These are phyloP conservation scores for Incurvaria masculella DNA, from an alignment of 2,888 invertebrate genomes.

Conservation along the genomic window DNA sequence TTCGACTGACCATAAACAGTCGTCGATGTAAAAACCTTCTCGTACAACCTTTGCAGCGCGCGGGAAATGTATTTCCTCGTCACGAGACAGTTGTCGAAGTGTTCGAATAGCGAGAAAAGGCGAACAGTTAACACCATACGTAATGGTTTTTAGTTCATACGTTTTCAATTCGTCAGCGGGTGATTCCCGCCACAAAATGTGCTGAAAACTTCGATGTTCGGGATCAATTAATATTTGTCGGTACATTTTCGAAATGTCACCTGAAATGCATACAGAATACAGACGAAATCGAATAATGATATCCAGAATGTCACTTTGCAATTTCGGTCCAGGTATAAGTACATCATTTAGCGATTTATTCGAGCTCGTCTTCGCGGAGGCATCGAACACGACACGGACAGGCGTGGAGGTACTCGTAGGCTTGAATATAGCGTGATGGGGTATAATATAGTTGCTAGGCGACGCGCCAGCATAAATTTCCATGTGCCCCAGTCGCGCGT, in stretches of 20 bases:
- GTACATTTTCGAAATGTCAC: slow-evolving; percentile 7
- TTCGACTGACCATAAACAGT: not conserved
- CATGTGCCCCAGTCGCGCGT: slow-evolving; percentile 13
- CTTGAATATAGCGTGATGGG: not conserved
- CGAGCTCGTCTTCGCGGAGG: not conserved
- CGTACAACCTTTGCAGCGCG: slow-evolving; percentile 1
- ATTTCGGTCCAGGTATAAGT: slow-evolving; percentile 4
- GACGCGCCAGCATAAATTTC: not conserved
- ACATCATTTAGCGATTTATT: slow-evolving; percentile 6
- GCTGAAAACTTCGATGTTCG: slow-evolving; percentile 2
- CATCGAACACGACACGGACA: slow-evolving; percentile 1
- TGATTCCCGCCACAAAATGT: slow-evolving; percentile 5
- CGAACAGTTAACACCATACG: slow-evolving; percentile 4
- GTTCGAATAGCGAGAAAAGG: slow-evolving; percentile 5
- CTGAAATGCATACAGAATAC: slow-evolving; percentile 1
- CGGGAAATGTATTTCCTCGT: not conserved
- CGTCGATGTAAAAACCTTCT: slow-evolving; percentile 3
- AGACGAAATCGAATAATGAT: not conserved
- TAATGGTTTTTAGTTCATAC: slow-evolving; percentile 6
- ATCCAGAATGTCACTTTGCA: slow-evolving; percentile 5
- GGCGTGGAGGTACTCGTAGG: not conserved
- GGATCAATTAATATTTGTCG: slow-evolving; percentile 1
- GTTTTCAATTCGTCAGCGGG: slow-evolving; percentile 1
- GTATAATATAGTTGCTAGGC: not conserved
- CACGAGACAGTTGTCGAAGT: slow-evolving; percentile 4